phyloP scores from a whole-genome alignment of 2,797 vertebrate genomes.

The Leptoclinus maculatus region DNA sequence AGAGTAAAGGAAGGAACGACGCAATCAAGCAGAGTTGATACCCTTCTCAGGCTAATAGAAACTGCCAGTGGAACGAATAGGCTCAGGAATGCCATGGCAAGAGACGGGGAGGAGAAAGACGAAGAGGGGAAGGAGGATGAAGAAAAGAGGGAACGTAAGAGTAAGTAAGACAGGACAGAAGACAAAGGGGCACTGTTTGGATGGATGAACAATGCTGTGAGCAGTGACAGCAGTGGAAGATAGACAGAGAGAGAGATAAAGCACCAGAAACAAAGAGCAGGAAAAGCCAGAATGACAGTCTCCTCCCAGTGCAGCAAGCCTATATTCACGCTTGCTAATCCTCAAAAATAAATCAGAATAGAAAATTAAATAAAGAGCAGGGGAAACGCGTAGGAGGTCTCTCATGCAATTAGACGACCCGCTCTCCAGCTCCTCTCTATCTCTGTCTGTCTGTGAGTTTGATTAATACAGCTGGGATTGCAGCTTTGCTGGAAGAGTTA shows the following conservation, averaged over 20 bases:
- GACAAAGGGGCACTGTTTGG: constrained; percentile 53
- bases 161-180: constrained; percentile 57
- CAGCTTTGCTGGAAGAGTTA: constrained; percentile 27
- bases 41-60: constrained; percentile 80
- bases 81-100: constrained; percentile 62
- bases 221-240: constrained; percentile 62
- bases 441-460: constrained; percentile 45
- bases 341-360: constrained; percentile 69
- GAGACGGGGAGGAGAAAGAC: constrained; percentile 34
- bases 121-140: constrained; percentile 1
- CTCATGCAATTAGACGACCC: constrained; percentile 76
- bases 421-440: constrained; percentile 34
- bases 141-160: constrained; percentile 30
- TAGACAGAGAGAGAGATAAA: constrained; percentile 60
- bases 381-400: constrained; percentile 70
- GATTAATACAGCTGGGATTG: constrained; percentile 69
- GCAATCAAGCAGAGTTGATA: constrained; percentile 77
- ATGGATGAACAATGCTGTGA: constrained; percentile 62
- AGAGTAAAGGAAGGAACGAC: constrained; percentile 59
- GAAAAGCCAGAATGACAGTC: constrained; percentile 59
- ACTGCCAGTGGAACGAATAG: constrained; percentile 81
- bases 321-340: constrained; percentile 65
- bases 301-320: constrained; percentile 63
- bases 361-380: constrained; percentile 73
- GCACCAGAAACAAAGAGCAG: constrained; percentile 55